These are phyloP conservation scores for Drosophila helvetica DNA, from an alignment of 2,888 invertebrate species.

Conservation along the genomic window DNA sequence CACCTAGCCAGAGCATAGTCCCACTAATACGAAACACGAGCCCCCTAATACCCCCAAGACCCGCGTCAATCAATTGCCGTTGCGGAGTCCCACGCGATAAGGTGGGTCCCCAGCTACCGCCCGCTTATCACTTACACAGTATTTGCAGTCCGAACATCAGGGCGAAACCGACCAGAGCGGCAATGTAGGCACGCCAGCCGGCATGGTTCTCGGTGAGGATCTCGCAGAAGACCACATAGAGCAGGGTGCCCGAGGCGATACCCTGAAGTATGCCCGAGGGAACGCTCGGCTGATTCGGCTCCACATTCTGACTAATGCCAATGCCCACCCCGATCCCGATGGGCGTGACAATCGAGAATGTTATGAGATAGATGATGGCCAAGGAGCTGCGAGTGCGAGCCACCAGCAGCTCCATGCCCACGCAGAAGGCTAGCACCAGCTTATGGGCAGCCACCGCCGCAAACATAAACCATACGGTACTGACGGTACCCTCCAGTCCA, in stretches of 20 bases:
- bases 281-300: slow-evolving; percentile 86
- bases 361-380: slow-evolving; percentile 88
- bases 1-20: neutral
- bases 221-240: slow-evolving; percentile 99
- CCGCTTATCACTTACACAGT: slow-evolving; percentile 70
- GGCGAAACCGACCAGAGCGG: slow-evolving; percentile 88
- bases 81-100: neutral
- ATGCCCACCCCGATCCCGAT: slow-evolving; percentile 89
- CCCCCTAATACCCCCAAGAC: neutral
- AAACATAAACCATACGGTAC: slow-evolving; percentile 91
- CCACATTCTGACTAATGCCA: slow-evolving; percentile 87
- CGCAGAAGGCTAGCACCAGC: slow-evolving; percentile 93
- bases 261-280: slow-evolving; percentile 87
- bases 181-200: slow-evolving; percentile 88
- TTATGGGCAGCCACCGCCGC: slow-evolving; percentile 94
- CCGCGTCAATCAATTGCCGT: slow-evolving; percentile 7
- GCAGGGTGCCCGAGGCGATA: slow-evolving; percentile 93
- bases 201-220: slow-evolving; percentile 87
- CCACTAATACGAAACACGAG: neutral
- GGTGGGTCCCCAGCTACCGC: neutral
- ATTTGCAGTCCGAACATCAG: slow-evolving; percentile 89
- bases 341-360: slow-evolving; percentile 92
- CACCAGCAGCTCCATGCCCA: slow-evolving; percentile 92
- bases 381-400: slow-evolving; percentile 87
- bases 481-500: slow-evolving; percentile 88